These are phyloP conservation scores for Stegana nigrithorax DNA, from an alignment of 2,888 invertebrate species.

Conservation along the genomic window DNA sequence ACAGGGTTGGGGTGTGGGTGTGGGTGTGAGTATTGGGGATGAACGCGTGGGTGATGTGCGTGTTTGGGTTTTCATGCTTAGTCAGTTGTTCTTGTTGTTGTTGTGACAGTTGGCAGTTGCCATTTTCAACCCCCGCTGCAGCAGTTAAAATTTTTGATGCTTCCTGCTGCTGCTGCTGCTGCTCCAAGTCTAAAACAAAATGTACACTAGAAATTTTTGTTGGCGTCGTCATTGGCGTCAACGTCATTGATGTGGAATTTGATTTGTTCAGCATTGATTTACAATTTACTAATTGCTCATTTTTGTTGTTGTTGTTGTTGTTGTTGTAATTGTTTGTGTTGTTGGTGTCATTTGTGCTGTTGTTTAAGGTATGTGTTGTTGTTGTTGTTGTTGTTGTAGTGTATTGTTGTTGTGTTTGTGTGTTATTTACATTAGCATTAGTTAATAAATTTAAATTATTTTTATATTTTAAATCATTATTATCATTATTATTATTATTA, in stretches of 20 bases:
- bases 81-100: background rate
- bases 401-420: conserved; percentile 27
- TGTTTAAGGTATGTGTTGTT: conserved; percentile 34
- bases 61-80: conserved; percentile 1
- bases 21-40: conserved; percentile 17
- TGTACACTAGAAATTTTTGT: conserved; percentile 50
- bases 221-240: conserved; percentile 37
- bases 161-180: too few species aligned
- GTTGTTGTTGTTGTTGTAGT: conserved; percentile 33
- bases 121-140: conserved; percentile 28
- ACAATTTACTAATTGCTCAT: too few species aligned
- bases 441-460: conserved; percentile 14
- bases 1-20: too few species aligned
- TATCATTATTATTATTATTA: too few species aligned
- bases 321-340: conserved; percentile 8
- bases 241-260: conserved; percentile 48
- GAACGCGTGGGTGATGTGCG: conserved; percentile 2
- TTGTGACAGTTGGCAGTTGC: background rate
- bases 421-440: conserved; percentile 54
- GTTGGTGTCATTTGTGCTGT: conserved; percentile 29
- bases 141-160: conserved; percentile 36
- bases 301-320: conserved; percentile 19
- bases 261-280: conserved; percentile 40
- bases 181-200: conserved; percentile 38
- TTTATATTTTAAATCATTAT: background rate